phyloP scores from a whole-genome alignment of 2,113 vertebrate genomes.

The Tamias sibiricus region DNA sequence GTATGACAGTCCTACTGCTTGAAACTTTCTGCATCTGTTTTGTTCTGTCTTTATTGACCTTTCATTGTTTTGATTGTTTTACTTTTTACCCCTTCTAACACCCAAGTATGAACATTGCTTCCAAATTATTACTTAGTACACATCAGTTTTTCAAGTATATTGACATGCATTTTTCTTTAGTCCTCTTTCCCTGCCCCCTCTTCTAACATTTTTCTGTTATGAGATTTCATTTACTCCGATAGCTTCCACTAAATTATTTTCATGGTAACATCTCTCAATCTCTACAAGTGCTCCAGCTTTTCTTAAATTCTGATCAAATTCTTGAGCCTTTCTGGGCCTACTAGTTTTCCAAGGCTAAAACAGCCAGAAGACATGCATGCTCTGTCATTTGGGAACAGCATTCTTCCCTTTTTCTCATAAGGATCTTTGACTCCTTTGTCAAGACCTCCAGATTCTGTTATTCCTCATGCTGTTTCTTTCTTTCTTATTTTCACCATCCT shows the following conservation, averaged over 20 bases:
- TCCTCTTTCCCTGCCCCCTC: not conserved
- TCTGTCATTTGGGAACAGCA: not conserved
- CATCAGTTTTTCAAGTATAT: not conserved
- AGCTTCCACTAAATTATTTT: constrained; percentile 9
- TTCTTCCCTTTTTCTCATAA: not conserved
- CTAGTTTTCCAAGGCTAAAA: not conserved
- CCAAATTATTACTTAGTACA: not conserved
- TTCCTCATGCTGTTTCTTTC: constrained; percentile 1
- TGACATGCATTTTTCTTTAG: not conserved
- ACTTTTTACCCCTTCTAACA: not conserved
- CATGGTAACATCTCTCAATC: not conserved
- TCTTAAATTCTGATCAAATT: constrained; percentile 1
- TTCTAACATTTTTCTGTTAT: not conserved
- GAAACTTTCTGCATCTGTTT: not conserved
- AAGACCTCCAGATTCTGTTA: not conserved
- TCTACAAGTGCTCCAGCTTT: not conserved
- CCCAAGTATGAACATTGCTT: not conserved
- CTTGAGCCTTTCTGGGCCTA: not conserved
- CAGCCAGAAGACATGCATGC: not conserved
- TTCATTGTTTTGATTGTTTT: not conserved
- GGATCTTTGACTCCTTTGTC: not conserved
- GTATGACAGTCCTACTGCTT: not conserved
- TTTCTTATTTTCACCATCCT: not conserved
- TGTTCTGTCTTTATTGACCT: not conserved
- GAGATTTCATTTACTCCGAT: not conserved